Evolutionary conservation across 1,140 invertebrate genomes (phyloP), one percentile per base, ranked within the genome.

Genomic region (Steinernema feltiae): DNA sequence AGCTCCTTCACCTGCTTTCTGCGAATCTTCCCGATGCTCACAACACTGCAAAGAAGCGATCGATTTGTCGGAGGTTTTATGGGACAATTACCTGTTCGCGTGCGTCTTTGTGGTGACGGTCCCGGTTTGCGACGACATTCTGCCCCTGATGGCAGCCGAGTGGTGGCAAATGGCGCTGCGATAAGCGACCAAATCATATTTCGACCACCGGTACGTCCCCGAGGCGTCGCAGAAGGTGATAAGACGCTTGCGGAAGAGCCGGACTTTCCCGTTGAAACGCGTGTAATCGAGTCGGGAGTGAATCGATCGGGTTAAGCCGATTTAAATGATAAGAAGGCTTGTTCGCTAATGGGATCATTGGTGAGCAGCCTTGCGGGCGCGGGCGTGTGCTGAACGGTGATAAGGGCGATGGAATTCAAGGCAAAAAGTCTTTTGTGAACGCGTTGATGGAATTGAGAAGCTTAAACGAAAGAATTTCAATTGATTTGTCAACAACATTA

Each of bases 1-100:
- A 76, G 71, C 29, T 82, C 75, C n/a, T 72, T 82, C 41, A 76
- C 76, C 48, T 48, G 46, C 35, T 76, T 77, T 41, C 32, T 72
- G 12, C 24, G 53, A 3, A 63, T 7, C 53, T 63, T 63, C 15
- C 53, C 53, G 12, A 63, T 63, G 24, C 53, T 63, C 24, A 63
- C 53, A 7, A 63, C 53, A 21, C 53, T 63, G 41, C 7, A 46
- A 46, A 46, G 41, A n/a, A n/a, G n/a, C n/a, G 41, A 46, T 46
- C 41, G n/a, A 46, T 46, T 7, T 12, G 41, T 12, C 7, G n/a
- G 41, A 46, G 41, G 41, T 7, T n/a, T 46, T 7, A 7, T n/a
- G n/a, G n/a, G n/a, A n/a, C n/a, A n/a, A n/a, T 63, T 63, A 63
- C 53, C 53, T 63, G 53, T 63, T 63, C 24, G 53, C 53, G 53